Evolutionary conservation across 2,888 invertebrate species (phyloP), one percentile per base, ranked within the genome.

Genomic region (Polydesmus complanatus): DNA sequence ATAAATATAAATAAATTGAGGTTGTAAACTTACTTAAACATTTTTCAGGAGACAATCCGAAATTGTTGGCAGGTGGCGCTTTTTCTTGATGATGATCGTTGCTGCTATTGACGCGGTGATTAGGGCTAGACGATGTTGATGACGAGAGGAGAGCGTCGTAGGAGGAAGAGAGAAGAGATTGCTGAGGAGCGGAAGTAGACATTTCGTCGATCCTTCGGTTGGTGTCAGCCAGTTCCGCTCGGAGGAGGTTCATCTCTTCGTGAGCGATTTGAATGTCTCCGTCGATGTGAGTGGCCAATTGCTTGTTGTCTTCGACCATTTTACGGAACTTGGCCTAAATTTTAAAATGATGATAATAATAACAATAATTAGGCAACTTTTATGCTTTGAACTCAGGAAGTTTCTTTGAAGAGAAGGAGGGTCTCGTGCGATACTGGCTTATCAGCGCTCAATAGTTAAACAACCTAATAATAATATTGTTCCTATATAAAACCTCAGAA

Each of bases 221-320:
- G 11, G 80, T 79, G 68, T 79, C 79, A 25, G 75, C 75, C 62
- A 80, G 72, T 67, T 80, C 80, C 26, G 76, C 77, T 56, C 80
- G 73, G 64, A 80, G 71, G 54, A 75, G 74, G 57, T 75, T 77
- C 68, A 80, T 79, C 70, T 85, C 84, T 66, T 81, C 80, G 66
- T 82, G 78, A 56, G 82, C 76, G 61, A 80, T 78, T 67, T 82
- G 82, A 68, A 83, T 80, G 73, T 83, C 82, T 63, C 74, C 74
- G 72, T 78, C 78, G 62, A 81, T 78, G 68, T 78, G 76, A 47
- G 73, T 70, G 22, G 77, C 77, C 61, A 78, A 69, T 64, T 75
- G 73, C 67, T 74, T 72, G 78, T 88, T 88, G 79, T 89, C 88
- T 78, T 88, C 88, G 73, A 88, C 88, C 88, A 88, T 88, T 78